Percentiles rank a stretch among this genome's conserved stretches.
Conservation (phyloP, 2,888 invertebrate genomes). For the Caenorhabditis sp. region DNA sequence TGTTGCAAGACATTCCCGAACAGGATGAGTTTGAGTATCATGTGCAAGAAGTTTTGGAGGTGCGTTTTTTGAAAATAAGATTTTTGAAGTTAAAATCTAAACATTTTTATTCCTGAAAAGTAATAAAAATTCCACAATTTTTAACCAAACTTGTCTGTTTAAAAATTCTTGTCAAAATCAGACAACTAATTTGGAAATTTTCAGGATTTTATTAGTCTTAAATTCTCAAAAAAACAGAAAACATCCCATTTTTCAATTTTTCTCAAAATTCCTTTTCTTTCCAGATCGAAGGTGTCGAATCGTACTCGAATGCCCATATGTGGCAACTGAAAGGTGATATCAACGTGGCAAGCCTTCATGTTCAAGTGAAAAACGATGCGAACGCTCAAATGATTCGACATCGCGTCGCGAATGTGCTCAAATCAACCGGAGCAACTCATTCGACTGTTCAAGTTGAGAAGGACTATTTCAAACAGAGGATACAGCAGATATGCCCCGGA, state of each 20-base stretch:
- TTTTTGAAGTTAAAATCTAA: conserved; percentile 1
- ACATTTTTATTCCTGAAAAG: too few species aligned
- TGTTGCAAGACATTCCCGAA: conserved; percentile 63
- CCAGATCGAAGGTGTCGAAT: conserved; percentile 73
- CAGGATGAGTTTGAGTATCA: conserved; percentile 59
- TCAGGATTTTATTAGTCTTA: too few species aligned
- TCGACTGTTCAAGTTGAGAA: conserved; percentile 74
- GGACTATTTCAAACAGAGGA: conserved; percentile 71
- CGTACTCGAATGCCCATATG: conserved; percentile 74
- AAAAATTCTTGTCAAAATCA: too few species aligned
- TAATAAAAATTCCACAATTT: too few species aligned
- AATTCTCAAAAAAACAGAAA: conserved; percentile 5
- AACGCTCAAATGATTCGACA: conserved; percentile 64
- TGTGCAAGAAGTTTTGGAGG: conserved; percentile 47
- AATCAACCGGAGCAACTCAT: conserved; percentile 70
- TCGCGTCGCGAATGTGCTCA: conserved; percentile 55
- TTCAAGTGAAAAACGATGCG: conserved; percentile 71
- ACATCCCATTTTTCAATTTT: conserved; percentile 40
- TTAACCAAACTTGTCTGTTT: too few species aligned
- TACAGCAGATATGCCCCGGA: conserved; percentile 62
- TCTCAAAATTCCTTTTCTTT: too few species aligned
- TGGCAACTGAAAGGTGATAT: conserved; percentile 74
- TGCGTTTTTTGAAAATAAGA: conserved; percentile 5
- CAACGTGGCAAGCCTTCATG: conserved; percentile 72
- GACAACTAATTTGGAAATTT: too few species aligned